Base-by-base conservation (phyloP, 2,797 vertebrate species). In the Chaetophractus vellerosus region DNA sequence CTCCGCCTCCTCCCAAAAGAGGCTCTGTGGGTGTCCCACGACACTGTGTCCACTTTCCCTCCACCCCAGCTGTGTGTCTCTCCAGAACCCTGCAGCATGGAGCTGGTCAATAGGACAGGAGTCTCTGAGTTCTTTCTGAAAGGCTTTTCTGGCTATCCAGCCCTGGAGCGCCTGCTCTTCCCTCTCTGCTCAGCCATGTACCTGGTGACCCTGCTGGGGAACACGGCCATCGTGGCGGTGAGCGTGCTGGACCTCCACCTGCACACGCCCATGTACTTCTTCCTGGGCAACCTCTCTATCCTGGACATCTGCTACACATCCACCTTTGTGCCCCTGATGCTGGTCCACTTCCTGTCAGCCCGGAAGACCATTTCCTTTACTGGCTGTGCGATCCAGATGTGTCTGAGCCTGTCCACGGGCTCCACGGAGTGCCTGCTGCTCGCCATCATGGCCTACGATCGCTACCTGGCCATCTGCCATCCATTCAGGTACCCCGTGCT, bases 211-310 rank as follows among this genome's bases (percentile, higher is more conserved):
- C 90, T 97, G 69, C 64, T 97, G 94, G 97, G 96, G 57, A 97
- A 97, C 71, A 7, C n/a, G 0, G 96, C 93, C 93, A 96, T 96
- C 0, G 12, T 96, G 85, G 75, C 0, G 0, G 82, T 97, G 63
- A 96, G 96, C 0, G 0, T 84, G 11, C 31, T 96, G 18, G 97
- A 97, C 0, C 0, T 19, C 64, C 96, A 0, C 72, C 95, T 97
- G 66, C 97, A 96, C 83, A 97, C 92, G 0, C 98, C 97, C 83
- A 97, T 97, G 98, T 97, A 97, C 96, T 97, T 98, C 71, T 97
- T 97, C 80, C 85, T 97, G 81, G 91, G 94, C 41, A 97, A 97
- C 76, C 96, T 97, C 55, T 96, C 98, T 45, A 55, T 97, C 91
- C 68, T 98, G 57, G 97, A 97, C 83, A 96, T 97, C 93, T 97